These are phyloP conservation scores for Micronycteris hirsuta DNA, from an alignment of 2,113 vertebrate genomes.

Conservation along the genomic window DNA sequence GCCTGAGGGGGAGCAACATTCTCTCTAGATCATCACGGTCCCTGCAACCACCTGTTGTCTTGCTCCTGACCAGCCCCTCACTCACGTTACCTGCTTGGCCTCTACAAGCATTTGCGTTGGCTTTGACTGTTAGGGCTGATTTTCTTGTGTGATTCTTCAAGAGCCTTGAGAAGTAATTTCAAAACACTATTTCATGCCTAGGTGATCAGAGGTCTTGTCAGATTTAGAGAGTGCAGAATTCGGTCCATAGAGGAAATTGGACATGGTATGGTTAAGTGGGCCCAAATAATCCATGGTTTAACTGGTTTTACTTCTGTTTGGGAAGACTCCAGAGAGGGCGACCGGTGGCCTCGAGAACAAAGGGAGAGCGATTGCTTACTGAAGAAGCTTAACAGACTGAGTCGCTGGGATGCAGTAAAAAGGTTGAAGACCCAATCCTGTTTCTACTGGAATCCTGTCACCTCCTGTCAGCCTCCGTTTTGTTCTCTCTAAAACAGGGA, in stretches of 20 bases:
- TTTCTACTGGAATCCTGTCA: neutral
- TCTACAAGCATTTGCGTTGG: neutral
- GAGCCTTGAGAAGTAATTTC: neutral
- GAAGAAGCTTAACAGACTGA: neutral
- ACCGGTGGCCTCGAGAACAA: neutral
- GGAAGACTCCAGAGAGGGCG: neutral
- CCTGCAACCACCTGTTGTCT: neutral
- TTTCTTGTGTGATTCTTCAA: neutral
- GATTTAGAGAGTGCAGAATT: neutral
- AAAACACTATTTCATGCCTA: neutral
- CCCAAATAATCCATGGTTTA: neutral
- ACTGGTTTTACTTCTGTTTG: neutral
- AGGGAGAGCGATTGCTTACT: neutral
- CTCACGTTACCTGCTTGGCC: neutral
- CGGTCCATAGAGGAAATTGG: neutral
- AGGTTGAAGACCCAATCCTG: neutral
- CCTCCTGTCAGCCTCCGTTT: neutral
- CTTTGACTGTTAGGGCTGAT: neutral
- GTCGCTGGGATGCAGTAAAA: neutral
- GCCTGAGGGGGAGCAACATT: neutral
- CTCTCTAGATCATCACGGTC: neutral
- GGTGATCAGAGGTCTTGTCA: neutral
- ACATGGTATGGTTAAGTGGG: neutral
- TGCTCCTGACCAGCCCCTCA: neutral
- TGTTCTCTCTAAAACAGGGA: neutral